Evolutionary conservation across 1,140 invertebrate species (phyloP), one percentile per base, ranked within the genome.

Genomic region (Bemisia tabaci): DNA sequence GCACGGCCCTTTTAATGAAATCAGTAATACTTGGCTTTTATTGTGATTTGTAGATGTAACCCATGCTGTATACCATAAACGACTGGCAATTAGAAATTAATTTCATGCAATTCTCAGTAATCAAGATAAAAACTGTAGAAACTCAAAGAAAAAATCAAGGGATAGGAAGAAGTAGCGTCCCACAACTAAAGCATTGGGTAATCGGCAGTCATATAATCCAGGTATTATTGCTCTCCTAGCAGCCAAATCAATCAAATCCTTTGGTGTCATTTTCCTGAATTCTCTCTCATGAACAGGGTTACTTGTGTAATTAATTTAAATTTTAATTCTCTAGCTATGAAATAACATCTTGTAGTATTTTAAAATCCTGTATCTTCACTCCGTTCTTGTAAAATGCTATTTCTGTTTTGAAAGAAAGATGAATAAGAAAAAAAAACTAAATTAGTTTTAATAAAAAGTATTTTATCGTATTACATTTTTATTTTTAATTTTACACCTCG

Each of bases 361-460:
- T 48, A 17, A 48, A 48, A 48, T 9, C 33, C 17, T 48, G 33
- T 48, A 48, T 48, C 33, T 48, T 48, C 33, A 48, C 5, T 48
- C 33, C 33, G 17, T 48, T 48, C 33, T 48, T 48, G 33, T 48
- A 48, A 48, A 48, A 48, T 48, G 33, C 33, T 48, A 48, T 48
- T 17, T 48, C 33, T 48, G 33, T 48, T 48, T 48, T 48, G 33
- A n/a, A n/a, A n/a, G 33, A 48, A 48, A 48, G 33, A 48, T 9
- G 17, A 48, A 48, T 9, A 48, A 48, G 33, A 48, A 48, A 48
- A n/a, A 48, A 48, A 48, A 48, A 48, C 33, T 48, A 48, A 48
- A 48, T 48, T 48, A 48, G 33, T 48, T 48, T 48, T 48, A 48
- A 48, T 48, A 48, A 48, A 48, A 48, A 48, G 33, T 48, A 48